Base-by-base conservation (phyloP, 2,888 invertebrate species). In the Ptychoptera albimana region DNA sequence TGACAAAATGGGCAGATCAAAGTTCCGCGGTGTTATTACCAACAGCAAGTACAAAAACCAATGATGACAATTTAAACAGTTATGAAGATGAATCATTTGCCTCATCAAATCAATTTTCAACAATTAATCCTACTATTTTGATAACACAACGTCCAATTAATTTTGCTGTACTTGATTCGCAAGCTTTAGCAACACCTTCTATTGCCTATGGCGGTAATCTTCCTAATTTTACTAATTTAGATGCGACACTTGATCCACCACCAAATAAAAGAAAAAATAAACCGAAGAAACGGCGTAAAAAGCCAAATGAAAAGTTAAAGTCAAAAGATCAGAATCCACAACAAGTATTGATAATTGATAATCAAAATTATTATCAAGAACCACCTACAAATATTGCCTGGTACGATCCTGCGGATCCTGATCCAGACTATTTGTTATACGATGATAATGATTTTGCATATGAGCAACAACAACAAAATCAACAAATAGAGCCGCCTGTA, bases 371-470 rank as follows among this genome's bases (percentile, higher is more conserved):
- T 34, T 40, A 40, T 40, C 15, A 15, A 11, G 32, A 40, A n/a
- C 36, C 43, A 6, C 31, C 16, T 6, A 15, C 36, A 23, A 12
- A 9, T 2, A 6, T 15, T 16, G 23, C 30, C 1, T 34, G 37
- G 12, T 32, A 36, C 16, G 50, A 50, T 43, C 50, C 50, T 2
- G 35, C 48, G 12, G 49, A 50, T 45, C 50, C 50, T 9, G 50
- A 50, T 42, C 49, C 50, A 7, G 40, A 47, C 23, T 48, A 48
- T 13, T 40, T 10, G 12, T 14, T 14, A 29, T 8, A 39, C 30
- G 8, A 37, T 37, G 44, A 48, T 15, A 10, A 39, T 12, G 45
- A 47, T 29, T 6, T 12, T 16, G 9, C 13, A 10, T 12, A 32
- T 2, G 14, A 11, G 7, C 23, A 7, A 31, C 11, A 42, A 9